A percentile compares a stretch with the other conserved stretches of the same genome.
phyloP scores from a whole-genome alignment of 2,888 invertebrate genomes.

The Nezara viridula region DNA sequence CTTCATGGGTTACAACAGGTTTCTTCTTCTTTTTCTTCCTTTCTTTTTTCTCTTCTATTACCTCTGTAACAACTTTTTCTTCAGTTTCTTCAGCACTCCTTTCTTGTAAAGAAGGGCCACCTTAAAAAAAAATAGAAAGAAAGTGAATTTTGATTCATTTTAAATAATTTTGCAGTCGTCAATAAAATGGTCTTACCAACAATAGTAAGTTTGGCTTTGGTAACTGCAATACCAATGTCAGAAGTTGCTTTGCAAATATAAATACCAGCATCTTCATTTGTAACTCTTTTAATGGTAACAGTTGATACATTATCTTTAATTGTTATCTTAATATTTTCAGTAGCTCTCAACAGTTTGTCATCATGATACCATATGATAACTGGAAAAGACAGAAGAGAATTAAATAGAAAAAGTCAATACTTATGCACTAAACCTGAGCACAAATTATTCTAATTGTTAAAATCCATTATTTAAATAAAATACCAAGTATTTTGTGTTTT shows the following conservation, averaged over 20 bases:
- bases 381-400: constrained; percentile 68
- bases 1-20: constrained; percentile 59
- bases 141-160: background rate
- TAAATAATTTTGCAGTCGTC: constrained; percentile 8
- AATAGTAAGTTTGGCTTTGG: constrained; percentile 84
- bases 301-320: constrained; percentile 80
- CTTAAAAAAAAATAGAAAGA: constrained; percentile 1
- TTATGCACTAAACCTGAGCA: background rate
- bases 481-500: no score
- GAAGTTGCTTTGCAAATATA: constrained; percentile 90
- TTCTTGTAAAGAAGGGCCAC: background rate
- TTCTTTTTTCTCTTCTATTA: constrained; percentile 67
- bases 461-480: no score
- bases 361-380: constrained; percentile 91
- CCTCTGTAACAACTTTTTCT: constrained; percentile 71
- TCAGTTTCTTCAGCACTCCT: constrained; percentile 66
- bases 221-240: constrained; percentile 84
- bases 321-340: constrained; percentile 79
- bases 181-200: constrained; percentile 66
- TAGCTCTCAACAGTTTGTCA: constrained; percentile 82
- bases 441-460: no score
- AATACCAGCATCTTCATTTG: constrained; percentile 78
- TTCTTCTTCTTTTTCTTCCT: constrained; percentile 68
- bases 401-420: background rate
- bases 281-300: constrained; percentile 78